Conservation (phyloP, 1,140 invertebrate species). For the Zaprionus davidi region DNA sequence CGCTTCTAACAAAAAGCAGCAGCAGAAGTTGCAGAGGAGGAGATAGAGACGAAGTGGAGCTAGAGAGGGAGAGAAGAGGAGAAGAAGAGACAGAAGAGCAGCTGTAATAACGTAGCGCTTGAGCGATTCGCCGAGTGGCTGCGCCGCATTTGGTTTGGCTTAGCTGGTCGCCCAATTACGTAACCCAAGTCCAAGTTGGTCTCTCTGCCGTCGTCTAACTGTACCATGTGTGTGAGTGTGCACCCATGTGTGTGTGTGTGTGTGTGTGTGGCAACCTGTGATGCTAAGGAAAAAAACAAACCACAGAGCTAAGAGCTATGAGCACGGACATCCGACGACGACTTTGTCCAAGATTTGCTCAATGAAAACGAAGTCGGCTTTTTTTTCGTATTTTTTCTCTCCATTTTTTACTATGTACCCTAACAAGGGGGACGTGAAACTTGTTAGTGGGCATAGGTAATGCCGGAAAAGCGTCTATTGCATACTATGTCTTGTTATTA, state of each 20-base stretch:
- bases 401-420: not conserved
- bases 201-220: conserved; percentile 45
- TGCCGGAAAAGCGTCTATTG: not conserved
- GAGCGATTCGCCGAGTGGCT: conserved; percentile 60
- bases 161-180: conserved; percentile 54
- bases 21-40: not conserved
- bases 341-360: conserved; percentile 47
- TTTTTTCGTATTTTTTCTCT: not conserved
- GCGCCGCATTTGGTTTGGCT: conserved; percentile 54
- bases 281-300: conserved; percentile 19
- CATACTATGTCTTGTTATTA: not conserved
- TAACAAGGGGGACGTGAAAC: not conserved
- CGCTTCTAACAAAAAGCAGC: conserved; percentile 50
- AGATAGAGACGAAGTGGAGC: not conserved
- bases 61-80: not conserved
- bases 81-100: conserved; percentile 13
- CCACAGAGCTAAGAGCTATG: conserved; percentile 28
- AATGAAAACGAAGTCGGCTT: conserved; percentile 37
- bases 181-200: conserved; percentile 52
- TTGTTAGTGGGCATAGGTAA: not conserved
- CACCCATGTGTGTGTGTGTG: conserved; percentile 6
- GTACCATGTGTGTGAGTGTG: conserved; percentile 41
- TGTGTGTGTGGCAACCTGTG: conserved; percentile 47
- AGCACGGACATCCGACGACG: conserved; percentile 46
- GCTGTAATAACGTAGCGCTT: conserved; percentile 57